Evolutionary conservation across 2,113 vertebrate species (phyloP).

Genomic region (Pomatorhinus ruficollis): DNA sequence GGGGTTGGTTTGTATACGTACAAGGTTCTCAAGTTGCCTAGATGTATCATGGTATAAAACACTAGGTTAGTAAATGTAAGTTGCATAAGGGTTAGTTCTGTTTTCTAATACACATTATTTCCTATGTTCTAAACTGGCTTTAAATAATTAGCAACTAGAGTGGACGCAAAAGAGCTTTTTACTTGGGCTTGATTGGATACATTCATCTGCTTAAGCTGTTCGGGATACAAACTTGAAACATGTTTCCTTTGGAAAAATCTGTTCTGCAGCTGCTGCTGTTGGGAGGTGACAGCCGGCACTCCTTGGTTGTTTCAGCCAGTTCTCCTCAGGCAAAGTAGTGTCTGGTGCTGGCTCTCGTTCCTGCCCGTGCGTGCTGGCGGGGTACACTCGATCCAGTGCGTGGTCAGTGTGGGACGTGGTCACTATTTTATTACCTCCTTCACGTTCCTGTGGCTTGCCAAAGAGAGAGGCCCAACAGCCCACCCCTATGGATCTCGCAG

Average conservation of each 20-base stretch:
- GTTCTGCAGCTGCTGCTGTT: background rate
- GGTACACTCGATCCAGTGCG: background rate
- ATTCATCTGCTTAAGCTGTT: background rate
- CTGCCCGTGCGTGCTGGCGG: background rate
- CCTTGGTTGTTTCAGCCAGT: accelerated
- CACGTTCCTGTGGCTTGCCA: background rate
- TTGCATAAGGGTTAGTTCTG: background rate
- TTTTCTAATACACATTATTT: background rate
- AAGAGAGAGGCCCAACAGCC: background rate
- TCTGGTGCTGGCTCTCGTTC: background rate
- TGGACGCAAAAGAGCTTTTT: background rate
- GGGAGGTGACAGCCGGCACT: background rate
- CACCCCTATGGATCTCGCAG: accelerated
- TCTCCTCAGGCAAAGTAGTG: background rate
- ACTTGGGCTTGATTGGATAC: background rate
- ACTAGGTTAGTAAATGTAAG: background rate
- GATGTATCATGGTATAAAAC: background rate
- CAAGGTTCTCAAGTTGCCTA: background rate
- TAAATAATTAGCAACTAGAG: background rate
- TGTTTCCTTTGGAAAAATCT: background rate
- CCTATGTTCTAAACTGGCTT: background rate
- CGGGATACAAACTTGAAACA: background rate
- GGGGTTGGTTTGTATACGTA: background rate
- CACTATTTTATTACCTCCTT: background rate
- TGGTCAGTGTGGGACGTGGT: background rate